These are phyloP conservation scores for Calameuta filiformis DNA, from an alignment of 2,888 invertebrate genomes.

Conservation along the genomic window DNA sequence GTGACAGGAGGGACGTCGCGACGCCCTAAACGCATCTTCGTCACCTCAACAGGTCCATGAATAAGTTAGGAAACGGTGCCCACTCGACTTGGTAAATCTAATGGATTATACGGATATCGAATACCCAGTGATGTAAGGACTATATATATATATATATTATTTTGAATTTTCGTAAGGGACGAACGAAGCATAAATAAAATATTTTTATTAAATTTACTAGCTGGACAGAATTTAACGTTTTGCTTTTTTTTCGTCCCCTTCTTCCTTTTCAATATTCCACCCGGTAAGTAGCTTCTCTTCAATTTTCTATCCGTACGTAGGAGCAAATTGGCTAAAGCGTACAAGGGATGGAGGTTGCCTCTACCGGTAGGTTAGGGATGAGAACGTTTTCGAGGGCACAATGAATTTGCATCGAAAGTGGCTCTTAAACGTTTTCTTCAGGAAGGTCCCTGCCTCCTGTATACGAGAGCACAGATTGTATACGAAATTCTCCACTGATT, in stretches of 20 bases:
- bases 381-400: conserved; percentile 33
- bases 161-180: too few relatives aligned
- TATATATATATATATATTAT: too few relatives aligned
- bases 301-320: conserved; percentile 35
- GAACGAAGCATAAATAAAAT: too few relatives aligned
- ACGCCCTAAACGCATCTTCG: conserved; percentile 60
- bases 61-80: conserved; percentile 56
- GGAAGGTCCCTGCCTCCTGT: conserved; percentile 2
- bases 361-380: conserved; percentile 19
- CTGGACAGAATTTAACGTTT: too few relatives aligned
- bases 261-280: too few relatives aligned
- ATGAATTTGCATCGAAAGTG: conserved; percentile 64
- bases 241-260: too few relatives aligned
- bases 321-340: conserved; percentile 44
- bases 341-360: conserved; percentile 15
- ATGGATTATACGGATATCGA: conserved; percentile 14
- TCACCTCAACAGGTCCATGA: conserved; percentile 66
- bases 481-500: conserved; percentile 49
- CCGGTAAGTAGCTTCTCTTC: conserved; percentile 15
- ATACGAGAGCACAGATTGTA: conserved; percentile 41
- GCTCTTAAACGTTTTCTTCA: conserved; percentile 54
- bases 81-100: conserved; percentile 1
- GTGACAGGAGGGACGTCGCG: conserved; percentile 36
- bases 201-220: too few relatives aligned
- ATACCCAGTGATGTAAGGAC: conserved; percentile 11